Conservation (phyloP, 2,888 invertebrate genomes). For the Heliconius aoede region DNA sequence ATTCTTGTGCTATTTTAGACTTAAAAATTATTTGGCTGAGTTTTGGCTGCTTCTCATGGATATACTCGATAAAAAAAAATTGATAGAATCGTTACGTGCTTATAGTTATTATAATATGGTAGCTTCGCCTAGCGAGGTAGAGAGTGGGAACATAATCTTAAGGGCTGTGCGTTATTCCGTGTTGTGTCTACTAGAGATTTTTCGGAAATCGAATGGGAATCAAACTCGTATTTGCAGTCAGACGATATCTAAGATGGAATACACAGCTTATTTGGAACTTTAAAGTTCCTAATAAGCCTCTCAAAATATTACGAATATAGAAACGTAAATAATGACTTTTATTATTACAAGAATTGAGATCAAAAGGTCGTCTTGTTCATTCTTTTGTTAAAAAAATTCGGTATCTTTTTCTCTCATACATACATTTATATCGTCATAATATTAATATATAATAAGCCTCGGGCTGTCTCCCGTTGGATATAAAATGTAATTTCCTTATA, state of each 20-base stretch:
- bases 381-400: slow-evolving; percentile 4
- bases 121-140: no score
- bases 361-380: slow-evolving; percentile 1
- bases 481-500: neutral
- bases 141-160: no score
- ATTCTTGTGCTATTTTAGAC: no score
- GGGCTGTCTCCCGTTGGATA: neutral
- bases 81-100: no score
- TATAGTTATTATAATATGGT: no score
- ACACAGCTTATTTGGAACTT: neutral
- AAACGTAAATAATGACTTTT: neutral
- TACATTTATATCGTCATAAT: neutral
- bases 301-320: neutral
- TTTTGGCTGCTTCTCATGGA: no score
- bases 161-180: no score
- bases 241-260: neutral
- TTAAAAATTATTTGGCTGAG: no score
- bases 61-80: no score
- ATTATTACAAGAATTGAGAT: neutral
- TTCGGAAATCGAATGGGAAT: neutral
- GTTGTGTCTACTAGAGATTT: neutral
- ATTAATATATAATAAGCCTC: neutral
- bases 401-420: neutral
- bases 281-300: neutral
- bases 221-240: neutral